Evolutionary conservation across 2,113 vertebrate species (phyloP).

Genomic region (Sylvietta virens): DNA sequence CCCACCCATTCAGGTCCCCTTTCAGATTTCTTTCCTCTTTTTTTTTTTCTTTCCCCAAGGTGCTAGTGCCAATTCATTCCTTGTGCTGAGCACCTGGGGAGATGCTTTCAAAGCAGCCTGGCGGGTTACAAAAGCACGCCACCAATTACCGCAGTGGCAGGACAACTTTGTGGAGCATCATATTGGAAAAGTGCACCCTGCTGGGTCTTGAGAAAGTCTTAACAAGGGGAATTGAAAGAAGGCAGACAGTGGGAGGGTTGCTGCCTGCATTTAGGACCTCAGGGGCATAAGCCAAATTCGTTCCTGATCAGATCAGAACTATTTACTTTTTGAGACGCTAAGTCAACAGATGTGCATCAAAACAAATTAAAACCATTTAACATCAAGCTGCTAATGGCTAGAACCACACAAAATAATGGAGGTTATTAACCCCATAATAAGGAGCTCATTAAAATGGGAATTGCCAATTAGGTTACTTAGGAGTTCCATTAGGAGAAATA

Average conservation of each 20-base stretch:
- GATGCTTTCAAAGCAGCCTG: neutral
- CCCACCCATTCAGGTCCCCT: slow-evolving; percentile 27
- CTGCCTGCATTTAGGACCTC: neutral
- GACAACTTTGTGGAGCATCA: neutral
- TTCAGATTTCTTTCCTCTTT: neutral
- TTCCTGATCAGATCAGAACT: slow-evolving; percentile 25
- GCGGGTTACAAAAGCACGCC: neutral
- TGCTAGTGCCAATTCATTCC: neutral
- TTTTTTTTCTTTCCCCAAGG: neutral
- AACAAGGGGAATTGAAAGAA: neutral
- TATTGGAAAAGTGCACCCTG: neutral
- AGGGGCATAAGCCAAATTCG: neutral
- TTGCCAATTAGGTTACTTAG: slow-evolving; percentile 31
- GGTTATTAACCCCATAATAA: slow-evolving; percentile 42
- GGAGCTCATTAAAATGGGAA: slow-evolving; percentile 49
- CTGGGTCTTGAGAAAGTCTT: neutral
- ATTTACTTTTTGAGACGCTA: neutral
- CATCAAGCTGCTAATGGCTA: slow-evolving; percentile 13
- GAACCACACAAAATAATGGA: slow-evolving; percentile 20
- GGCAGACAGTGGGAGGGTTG: neutral
- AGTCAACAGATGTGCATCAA: slow-evolving; percentile 40
- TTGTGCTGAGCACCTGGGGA: neutral
- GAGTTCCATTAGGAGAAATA: slow-evolving; percentile 10
- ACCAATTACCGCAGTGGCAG: neutral
- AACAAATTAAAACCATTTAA: slow-evolving; percentile 42